phyloP scores from a whole-genome alignment of 2,888 invertebrate genomes.

The Anthophora plumipes region DNA sequence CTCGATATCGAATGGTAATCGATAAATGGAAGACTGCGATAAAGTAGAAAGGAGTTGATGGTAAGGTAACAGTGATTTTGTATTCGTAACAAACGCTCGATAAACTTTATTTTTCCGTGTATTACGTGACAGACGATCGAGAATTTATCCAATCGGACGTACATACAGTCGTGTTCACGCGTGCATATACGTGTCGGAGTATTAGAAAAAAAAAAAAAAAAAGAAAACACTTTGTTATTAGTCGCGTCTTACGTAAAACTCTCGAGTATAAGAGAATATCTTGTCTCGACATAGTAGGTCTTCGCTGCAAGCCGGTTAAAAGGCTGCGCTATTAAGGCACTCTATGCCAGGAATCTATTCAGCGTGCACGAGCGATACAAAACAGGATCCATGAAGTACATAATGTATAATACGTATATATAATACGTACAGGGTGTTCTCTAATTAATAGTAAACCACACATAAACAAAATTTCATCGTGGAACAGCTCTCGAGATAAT shows the following conservation, averaged over 20 bases:
- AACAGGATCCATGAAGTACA: slow-evolving; percentile 53
- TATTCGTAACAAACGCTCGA: slow-evolving; percentile 71
- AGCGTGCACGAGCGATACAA: slow-evolving; percentile 61
- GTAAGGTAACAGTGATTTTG: slow-evolving; percentile 1
- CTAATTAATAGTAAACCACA: no score
- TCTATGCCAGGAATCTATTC: slow-evolving; percentile 77
- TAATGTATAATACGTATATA: slow-evolving; percentile 21
- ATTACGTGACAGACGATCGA: slow-evolving; percentile 58
- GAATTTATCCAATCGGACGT: not conserved
- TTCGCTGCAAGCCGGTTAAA: slow-evolving; percentile 54
- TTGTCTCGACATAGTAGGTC: slow-evolving; percentile 62
- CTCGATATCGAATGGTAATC: no score
- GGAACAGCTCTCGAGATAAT: no score
- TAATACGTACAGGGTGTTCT: not conserved
- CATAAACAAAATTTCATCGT: no score
- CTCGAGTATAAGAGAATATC: slow-evolving; percentile 46
- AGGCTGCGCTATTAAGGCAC: slow-evolving; percentile 76
- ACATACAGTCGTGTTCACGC: slow-evolving; percentile 27
- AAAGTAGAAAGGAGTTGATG: not conserved
- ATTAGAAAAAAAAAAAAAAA: slow-evolving; percentile 57
- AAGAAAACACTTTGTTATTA: no score
- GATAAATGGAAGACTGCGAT: not conserved
- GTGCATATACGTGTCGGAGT: slow-evolving; percentile 36
- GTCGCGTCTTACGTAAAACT: slow-evolving; percentile 57
- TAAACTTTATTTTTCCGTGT: slow-evolving; percentile 74